Base-by-base conservation (phyloP, 2,888 invertebrate species). In the Watsonalla cultraria region DNA sequence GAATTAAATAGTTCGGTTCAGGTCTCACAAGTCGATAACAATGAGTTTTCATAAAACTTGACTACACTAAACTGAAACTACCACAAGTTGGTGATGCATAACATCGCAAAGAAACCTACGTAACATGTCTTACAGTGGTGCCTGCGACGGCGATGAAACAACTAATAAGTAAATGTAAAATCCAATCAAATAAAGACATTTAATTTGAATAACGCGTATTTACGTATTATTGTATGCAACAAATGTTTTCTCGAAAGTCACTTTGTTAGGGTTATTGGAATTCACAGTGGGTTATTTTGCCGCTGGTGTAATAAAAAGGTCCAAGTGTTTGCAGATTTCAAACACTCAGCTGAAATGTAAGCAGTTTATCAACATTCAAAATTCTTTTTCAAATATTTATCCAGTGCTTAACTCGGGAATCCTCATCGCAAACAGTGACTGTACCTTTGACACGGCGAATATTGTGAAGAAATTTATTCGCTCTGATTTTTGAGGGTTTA, bases 351-450 rank as follows among this genome's bases (percentile, higher is more conserved):
- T 42, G 42, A 46, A 52, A 55, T 53, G 54, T 52, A 59, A 55
- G 60, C 64, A 61, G 61, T 61, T 65, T 56, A 56, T 56, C 49
- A 57, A 51, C 62, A 59, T 64, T 62, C 62, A 64, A 68, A 60
- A 63, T 65, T 61, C 62, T 61, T 58, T 61, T 60, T 58, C 60
- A 68, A 72, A 72, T 66, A 67, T 73, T 71, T 68, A 55, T 59
- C 68, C 65, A 66, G 67, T 68, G 68, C 62, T 37, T 37, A 49
- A 37, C 46, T 50, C 55, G 56, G 53, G 56, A 64, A 66, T 59
- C 55, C 59, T 61, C 54, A 63, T 58, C 56, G 61, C 64, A 64
- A 70, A 63, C 64, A 58, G 61, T 62, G 65, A 66, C 52, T 49
- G 14, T 51, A 54, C 55, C 61, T 59, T 53, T 53, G 55, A 47